Evolutionary conservation across 2,113 vertebrate genomes (phyloP).

Genomic region (Prietella phreatophila): DNA sequence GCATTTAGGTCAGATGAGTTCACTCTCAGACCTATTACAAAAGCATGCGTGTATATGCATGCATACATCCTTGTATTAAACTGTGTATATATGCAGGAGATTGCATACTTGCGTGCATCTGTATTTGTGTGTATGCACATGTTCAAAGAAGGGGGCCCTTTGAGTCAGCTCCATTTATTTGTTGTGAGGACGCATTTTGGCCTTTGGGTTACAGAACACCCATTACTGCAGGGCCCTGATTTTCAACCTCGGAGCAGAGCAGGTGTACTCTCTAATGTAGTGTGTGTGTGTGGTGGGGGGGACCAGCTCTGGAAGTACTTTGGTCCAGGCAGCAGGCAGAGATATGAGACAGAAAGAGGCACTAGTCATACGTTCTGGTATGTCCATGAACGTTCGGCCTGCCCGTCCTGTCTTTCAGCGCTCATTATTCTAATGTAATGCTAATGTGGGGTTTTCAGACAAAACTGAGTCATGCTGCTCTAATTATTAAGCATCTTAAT

Average conservation of each 20-base stretch:
- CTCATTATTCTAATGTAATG: slow-evolving; percentile 59
- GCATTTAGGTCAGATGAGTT: not conserved
- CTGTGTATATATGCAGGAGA: not conserved
- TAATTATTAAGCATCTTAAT: slow-evolving; percentile 54
- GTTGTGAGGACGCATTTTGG: slow-evolving; percentile 35
- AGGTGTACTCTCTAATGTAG: slow-evolving; percentile 65
- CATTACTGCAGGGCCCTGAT: slow-evolving; percentile 26
- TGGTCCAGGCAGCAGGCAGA: slow-evolving; percentile 73
- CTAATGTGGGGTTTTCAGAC: slow-evolving; percentile 60
- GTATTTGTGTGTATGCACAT: slow-evolving; percentile 20
- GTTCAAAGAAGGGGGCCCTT: slow-evolving; percentile 13
- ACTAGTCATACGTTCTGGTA: slow-evolving; percentile 77
- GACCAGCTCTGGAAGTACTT: slow-evolving; percentile 74
- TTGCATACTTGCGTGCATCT: slow-evolving; percentile 12
- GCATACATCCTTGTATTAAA: not conserved
- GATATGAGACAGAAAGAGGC: slow-evolving; percentile 62
- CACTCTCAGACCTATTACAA: not conserved
- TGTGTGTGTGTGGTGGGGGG: slow-evolving; percentile 42
- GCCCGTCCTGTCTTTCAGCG: slow-evolving; percentile 58
- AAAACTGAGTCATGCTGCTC: slow-evolving; percentile 65
- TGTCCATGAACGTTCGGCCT: slow-evolving; percentile 62
- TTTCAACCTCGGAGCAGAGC: slow-evolving; percentile 37
- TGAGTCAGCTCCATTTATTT: slow-evolving; percentile 41
- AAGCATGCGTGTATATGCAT: not conserved
- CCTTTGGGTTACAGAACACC: slow-evolving; percentile 21